phyloP scores from a whole-genome alignment of 2,888 invertebrate genomes.

The Clepsis dumicolana region DNA sequence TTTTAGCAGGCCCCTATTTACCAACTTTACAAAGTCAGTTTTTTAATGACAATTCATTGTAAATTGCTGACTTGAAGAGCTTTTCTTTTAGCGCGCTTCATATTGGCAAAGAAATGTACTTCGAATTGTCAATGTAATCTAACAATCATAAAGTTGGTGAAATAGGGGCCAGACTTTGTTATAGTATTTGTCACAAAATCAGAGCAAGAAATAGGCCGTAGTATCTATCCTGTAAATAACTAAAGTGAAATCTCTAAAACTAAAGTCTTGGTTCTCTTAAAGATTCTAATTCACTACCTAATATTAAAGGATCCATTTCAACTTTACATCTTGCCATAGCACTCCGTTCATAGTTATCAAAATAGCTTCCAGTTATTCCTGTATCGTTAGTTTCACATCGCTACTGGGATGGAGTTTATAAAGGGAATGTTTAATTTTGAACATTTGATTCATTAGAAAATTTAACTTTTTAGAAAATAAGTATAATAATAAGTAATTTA shows the following conservation, averaged over 20 bases:
- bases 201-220: not conserved
- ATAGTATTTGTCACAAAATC: too few relatives aligned
- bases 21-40: too few relatives aligned
- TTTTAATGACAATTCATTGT: too few relatives aligned
- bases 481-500: not conserved
- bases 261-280: not conserved
- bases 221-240: not conserved
- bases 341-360: constrained; percentile 26
- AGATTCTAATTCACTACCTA: too few relatives aligned
- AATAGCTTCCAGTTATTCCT: constrained; percentile 34
- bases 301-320: not conserved
- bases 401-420: constrained; percentile 29
- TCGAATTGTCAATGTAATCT: too few relatives aligned
- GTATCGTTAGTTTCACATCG: constrained; percentile 25
- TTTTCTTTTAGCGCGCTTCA: too few relatives aligned
- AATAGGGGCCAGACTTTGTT: too few relatives aligned
- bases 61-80: too few relatives aligned
- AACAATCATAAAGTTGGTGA: too few relatives aligned
- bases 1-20: too few relatives aligned
- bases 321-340: constrained; percentile 4
- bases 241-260: not conserved
- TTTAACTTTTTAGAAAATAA: not conserved
- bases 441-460: not conserved
- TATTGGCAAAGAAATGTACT: too few relatives aligned
- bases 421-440: not conserved